These are phyloP conservation scores for Phengaris arion DNA, from an alignment of 2,888 invertebrate species.

Conservation along the genomic window DNA sequence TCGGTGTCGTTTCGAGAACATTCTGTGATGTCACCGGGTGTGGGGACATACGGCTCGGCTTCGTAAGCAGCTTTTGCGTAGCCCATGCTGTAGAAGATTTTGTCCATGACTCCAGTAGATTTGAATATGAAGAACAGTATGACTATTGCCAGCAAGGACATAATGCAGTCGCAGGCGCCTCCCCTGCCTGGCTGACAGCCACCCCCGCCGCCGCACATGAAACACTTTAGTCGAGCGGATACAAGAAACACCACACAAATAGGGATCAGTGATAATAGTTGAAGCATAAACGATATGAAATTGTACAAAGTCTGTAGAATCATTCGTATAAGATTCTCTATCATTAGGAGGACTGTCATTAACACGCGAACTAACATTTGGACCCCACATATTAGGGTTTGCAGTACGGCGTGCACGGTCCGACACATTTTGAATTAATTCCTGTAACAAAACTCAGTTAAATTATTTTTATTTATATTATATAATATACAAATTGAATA, in stretches of 20 bases:
- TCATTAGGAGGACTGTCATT: constrained; percentile 65
- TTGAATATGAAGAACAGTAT: constrained; percentile 61
- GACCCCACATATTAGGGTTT: constrained; percentile 57
- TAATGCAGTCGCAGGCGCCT: constrained; percentile 61
- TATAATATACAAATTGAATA: not conserved
- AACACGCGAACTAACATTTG: constrained; percentile 67
- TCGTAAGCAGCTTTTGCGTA: constrained; percentile 52
- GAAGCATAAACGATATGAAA: constrained; percentile 62
- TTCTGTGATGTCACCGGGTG: constrained; percentile 57
- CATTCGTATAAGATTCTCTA: constrained; percentile 66
- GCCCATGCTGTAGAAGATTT: constrained; percentile 61
- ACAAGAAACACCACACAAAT: constrained; percentile 62
- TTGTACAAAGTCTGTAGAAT: constrained; percentile 64
- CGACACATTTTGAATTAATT: constrained; percentile 58
- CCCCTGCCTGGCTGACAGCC: constrained; percentile 59
- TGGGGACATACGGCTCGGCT: constrained; percentile 49
- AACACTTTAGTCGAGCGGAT: constrained; percentile 59
- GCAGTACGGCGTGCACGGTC: constrained; percentile 56
- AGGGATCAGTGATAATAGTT: constrained; percentile 63
- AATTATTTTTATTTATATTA: not conserved
- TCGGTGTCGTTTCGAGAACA: constrained; percentile 55
- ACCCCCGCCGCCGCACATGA: constrained; percentile 65
- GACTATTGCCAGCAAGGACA: constrained; percentile 56
- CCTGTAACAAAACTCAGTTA: constrained; percentile 42
- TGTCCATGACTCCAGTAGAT: constrained; percentile 61